phyloP scores from a whole-genome alignment of 2,888 invertebrate species.

The Andrena marginata region DNA sequence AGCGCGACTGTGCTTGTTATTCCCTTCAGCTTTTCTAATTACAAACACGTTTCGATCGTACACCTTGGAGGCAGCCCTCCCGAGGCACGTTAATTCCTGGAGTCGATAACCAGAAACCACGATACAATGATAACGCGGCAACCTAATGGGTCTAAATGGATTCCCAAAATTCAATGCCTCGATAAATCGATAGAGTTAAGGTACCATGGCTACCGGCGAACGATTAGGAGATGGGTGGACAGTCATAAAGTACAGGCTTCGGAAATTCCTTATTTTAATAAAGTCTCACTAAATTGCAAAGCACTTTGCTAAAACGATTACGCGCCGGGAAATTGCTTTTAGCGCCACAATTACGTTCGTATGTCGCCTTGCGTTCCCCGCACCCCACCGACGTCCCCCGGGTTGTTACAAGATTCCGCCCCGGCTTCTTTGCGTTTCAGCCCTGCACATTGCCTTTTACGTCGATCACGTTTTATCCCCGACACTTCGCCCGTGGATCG shows the following conservation, averaged over 20 bases:
- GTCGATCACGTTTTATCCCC: constrained; percentile 49
- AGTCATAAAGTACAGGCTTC: constrained; percentile 27
- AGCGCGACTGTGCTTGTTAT: not conserved
- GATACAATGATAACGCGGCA: not conserved
- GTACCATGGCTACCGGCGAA: constrained; percentile 2
- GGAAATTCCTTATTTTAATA: constrained; percentile 66
- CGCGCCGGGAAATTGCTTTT: constrained; percentile 66
- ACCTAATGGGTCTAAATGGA: constrained; percentile 12
- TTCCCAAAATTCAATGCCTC: constrained; percentile 1
- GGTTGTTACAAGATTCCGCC: constrained; percentile 42
- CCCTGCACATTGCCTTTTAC: constrained; percentile 17
- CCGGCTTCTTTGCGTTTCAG: constrained; percentile 52
- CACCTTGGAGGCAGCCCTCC: not conserved
- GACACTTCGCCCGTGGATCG: constrained; percentile 17
- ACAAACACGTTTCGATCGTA: constrained; percentile 5
- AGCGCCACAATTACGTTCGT: constrained; percentile 68
- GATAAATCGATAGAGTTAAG: constrained; percentile 36
- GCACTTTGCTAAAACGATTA: constrained; percentile 76
- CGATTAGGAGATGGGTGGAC: constrained; percentile 30
- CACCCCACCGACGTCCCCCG: constrained; percentile 5
- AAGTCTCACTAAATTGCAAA: constrained; percentile 74
- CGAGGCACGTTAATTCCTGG: not conserved
- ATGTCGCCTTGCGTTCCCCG: constrained; percentile 27
- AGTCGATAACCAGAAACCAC: not conserved
- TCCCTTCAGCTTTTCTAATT: constrained; percentile 32